Conservation (phyloP, 2,888 invertebrate species). For the Vannuccia rotundouncinata region DNA sequence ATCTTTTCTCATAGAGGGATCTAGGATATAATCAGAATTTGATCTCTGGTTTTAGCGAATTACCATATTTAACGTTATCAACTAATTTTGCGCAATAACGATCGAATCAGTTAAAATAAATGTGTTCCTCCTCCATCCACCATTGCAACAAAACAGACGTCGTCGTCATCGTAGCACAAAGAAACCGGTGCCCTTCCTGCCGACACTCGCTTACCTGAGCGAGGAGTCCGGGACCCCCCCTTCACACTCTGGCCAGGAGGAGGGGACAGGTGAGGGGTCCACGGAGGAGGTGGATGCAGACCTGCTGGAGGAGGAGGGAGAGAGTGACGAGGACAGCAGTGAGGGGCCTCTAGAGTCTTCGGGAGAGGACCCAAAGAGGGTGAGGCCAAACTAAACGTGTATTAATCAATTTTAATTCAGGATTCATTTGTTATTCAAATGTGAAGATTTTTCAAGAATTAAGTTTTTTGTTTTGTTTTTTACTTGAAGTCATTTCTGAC, state of each 20-base stretch:
- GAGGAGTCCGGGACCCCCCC: slow-evolving; percentile 17
- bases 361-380: too few species aligned
- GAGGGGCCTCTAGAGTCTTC: too few species aligned
- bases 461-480: too few species aligned
- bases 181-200: slow-evolving; percentile 25
- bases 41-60: not conserved
- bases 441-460: too few species aligned
- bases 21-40: too few species aligned
- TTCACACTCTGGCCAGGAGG: not conserved
- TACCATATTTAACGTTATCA: not conserved
- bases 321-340: not conserved
- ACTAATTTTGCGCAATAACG: too few species aligned
- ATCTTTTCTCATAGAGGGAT: too few species aligned
- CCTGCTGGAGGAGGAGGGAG: not conserved
- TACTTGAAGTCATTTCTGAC: too few species aligned
- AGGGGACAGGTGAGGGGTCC: not conserved
- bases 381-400: too few species aligned
- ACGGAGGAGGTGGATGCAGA: not conserved
- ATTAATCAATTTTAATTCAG: too few species aligned
- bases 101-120: too few species aligned
- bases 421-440: too few species aligned
- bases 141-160: not conserved
- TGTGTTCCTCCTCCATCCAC: not conserved
- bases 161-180: not conserved
- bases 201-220: slow-evolving; percentile 21